A percentile compares a stretch with the other conserved stretches of the same genome.
Conservation (phyloP, 2,888 invertebrate genomes). For the Coenonympha glycerion region DNA sequence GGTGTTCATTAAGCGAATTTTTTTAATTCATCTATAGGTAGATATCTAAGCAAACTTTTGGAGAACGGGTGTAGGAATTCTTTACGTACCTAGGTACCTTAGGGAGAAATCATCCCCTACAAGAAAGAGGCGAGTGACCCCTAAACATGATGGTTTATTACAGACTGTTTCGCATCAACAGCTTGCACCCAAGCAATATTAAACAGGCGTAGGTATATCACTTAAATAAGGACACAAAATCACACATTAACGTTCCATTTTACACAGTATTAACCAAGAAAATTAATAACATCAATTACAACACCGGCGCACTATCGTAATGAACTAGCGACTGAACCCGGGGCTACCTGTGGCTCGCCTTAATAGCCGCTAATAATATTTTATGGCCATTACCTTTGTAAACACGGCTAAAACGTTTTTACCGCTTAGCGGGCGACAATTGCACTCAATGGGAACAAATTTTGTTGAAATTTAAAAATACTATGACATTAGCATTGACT, state of each 20-base stretch:
- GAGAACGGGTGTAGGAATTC: too few relatives aligned
- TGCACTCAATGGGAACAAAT: conserved; percentile 50
- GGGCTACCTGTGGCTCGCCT: conserved; percentile 67
- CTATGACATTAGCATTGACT: conserved; percentile 30
- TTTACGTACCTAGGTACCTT: too few relatives aligned
- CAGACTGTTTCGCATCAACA: too few relatives aligned
- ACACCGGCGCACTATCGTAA: conserved; percentile 50
- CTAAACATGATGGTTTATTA: too few relatives aligned
- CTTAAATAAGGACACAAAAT: not conserved
- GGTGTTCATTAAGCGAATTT: too few relatives aligned
- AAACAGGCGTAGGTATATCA: not conserved
- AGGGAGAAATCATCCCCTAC: too few relatives aligned
- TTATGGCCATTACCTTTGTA: conserved; percentile 70
- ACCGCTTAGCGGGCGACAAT: conserved; percentile 59
- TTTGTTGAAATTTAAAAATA: conserved; percentile 46
- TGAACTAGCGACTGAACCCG: conserved; percentile 55
- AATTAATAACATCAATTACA: conserved; percentile 65
- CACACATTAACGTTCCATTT: conserved; percentile 28
- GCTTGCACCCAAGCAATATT: not conserved
- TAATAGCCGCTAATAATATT: conserved; percentile 70
- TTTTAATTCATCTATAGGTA: too few relatives aligned
- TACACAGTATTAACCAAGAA: conserved; percentile 40
- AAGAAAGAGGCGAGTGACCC: too few relatives aligned
- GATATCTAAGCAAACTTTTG: too few relatives aligned
- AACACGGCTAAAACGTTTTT: conserved; percentile 64